Base-by-base conservation (phyloP, 2,113 vertebrate genomes). In the Silurus meridionalis region DNA sequence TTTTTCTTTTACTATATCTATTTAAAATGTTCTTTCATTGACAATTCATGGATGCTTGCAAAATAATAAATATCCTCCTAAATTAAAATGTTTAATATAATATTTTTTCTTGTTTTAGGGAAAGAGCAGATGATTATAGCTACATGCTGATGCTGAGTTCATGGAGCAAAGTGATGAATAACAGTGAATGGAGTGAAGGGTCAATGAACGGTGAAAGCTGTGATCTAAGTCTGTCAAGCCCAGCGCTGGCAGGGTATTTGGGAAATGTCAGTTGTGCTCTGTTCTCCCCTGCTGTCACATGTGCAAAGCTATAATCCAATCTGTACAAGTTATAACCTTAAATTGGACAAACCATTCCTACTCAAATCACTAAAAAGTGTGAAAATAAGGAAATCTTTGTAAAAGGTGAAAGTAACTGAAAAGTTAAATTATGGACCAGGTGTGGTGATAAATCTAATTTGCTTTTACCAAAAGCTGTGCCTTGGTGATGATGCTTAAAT, bases 181-280 rank as follows among this genome's bases (percentile, higher is more conserved):
- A 89, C 92, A 95, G 94, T 95, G 97, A 93, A 95, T 93, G 93
- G 96, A 94, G 95, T 95, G 94, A 95, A 95, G 96, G 96, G 93
- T 96, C 95, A 94, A 93, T 98, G 97, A 95, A 95, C 95, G 96
- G 95, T 95, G 96, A 96, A 96, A 96, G 95, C 94, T 94, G 95
- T 96, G 96, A 94, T 97, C 95, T 97, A 96, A 96, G 95, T 96
- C 93, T 95, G 94, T 94, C 96, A 93, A 94, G 96, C 96, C 95
- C 96, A 93, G 95, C 95, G 84, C 93, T 96, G 96, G 96, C 92
- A 95, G 97, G 97, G 96, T 98, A 95, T 97, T 97, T 98, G 97
- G 97, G 97, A 97, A 98, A 99, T 99, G 97, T 99, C 96, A 98
- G 97, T 99, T 96, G 94, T 96, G 93, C 96, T 95, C 93, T 58